These are phyloP conservation scores for Apogon talboti DNA, from an alignment of 2,797 vertebrate genomes.

Conservation along the genomic window DNA sequence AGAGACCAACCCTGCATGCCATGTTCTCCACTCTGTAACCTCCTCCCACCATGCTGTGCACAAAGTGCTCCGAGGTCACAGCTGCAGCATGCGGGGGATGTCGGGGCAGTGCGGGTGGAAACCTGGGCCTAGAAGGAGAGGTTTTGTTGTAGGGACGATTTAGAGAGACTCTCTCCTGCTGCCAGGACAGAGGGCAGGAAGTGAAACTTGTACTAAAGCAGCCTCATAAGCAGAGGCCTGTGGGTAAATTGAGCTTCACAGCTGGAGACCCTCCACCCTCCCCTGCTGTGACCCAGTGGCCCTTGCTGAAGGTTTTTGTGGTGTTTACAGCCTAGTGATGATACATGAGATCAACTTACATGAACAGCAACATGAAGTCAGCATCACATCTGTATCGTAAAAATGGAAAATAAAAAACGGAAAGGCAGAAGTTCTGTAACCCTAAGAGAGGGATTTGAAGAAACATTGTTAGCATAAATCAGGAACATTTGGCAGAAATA, in stretches of 20 bases:
- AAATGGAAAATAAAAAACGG: neutral
- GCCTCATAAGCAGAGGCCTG: constrained; percentile 63
- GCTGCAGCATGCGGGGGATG: constrained; percentile 73
- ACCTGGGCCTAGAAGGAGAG: constrained; percentile 62
- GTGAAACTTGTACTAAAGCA: constrained; percentile 65
- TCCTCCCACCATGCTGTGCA: constrained; percentile 69
- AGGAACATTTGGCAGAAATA: neutral
- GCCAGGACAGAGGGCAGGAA: constrained; percentile 72
- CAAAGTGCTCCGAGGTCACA: constrained; percentile 73
- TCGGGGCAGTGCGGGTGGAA: constrained; percentile 67
- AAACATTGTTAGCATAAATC: neutral
- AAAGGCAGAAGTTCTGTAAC: constrained; percentile 1
- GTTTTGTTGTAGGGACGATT: constrained; percentile 64
- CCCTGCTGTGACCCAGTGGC: constrained; percentile 64
- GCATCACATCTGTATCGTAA: constrained; percentile 3
- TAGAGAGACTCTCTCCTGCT: constrained; percentile 68
- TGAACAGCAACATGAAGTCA: constrained; percentile 12
- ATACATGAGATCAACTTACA: constrained; percentile 55
- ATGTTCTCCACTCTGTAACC: constrained; percentile 52
- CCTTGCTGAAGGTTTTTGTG: constrained; percentile 67
- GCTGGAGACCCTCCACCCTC: constrained; percentile 51
- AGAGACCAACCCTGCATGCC: constrained; percentile 46
- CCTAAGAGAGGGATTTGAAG: neutral
- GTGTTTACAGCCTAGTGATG: constrained; percentile 65
- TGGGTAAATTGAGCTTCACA: constrained; percentile 74